A percentile compares a stretch with the other conserved stretches of the same genome.
Conservation (phyloP, 2,888 invertebrate genomes). For the Argyresthia albistria region DNA sequence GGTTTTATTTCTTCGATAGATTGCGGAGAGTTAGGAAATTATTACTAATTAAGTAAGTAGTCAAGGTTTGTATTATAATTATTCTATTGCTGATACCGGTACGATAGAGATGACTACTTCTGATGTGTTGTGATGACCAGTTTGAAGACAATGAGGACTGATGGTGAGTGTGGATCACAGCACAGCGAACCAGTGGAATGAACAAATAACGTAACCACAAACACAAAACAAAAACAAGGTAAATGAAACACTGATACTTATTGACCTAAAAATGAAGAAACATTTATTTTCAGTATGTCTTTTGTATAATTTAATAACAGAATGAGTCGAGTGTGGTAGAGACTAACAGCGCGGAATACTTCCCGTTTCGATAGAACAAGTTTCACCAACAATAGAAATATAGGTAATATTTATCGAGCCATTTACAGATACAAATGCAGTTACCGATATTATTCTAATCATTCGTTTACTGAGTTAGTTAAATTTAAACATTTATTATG, state of each 20-base stretch:
- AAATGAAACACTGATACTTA: constrained; percentile 73
- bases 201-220: neutral
- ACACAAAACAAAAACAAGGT: constrained; percentile 9
- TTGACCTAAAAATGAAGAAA: constrained; percentile 82
- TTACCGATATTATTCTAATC: constrained; percentile 63
- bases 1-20: no score
- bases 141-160: neutral
- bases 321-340: constrained; percentile 66
- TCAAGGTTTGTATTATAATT: no score
- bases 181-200: neutral
- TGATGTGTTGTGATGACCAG: no score
- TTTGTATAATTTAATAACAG: constrained; percentile 75
- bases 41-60: no score
- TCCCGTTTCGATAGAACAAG: constrained; percentile 59
- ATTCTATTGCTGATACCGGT: no score
- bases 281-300: constrained; percentile 80
- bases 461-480: constrained; percentile 64
- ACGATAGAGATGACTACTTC: no score
- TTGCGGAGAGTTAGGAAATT: no score
- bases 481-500: constrained; percentile 57
- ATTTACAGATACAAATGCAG: constrained; percentile 68
- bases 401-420: constrained; percentile 59
- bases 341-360: constrained; percentile 65
- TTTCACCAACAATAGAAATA: constrained; percentile 68
- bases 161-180: neutral